Percentiles rank a stretch among this genome's conserved stretches.
These are phyloP conservation scores for Helleia helle DNA, from an alignment of 2,888 invertebrate genomes.

Conservation along the genomic window DNA sequence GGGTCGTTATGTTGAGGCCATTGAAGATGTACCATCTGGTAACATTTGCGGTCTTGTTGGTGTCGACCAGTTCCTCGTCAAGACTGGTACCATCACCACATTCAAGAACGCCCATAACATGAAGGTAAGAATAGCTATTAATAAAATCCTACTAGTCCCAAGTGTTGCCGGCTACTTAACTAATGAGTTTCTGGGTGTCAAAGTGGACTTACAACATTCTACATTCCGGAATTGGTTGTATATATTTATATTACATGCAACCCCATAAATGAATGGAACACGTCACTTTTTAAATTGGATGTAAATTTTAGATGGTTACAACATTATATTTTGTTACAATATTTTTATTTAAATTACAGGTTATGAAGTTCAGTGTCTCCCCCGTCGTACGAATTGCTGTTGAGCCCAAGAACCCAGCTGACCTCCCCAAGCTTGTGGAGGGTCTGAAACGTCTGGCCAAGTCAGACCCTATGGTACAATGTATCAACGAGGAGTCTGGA, in stretches of 20 bases:
- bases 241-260: slow-evolving; percentile 32
- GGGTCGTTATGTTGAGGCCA: slow-evolving; percentile 99
- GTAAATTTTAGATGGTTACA: too few relatives aligned
- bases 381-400: slow-evolving; percentile 99
- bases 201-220: slow-evolving; percentile 40
- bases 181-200: slow-evolving; percentile 66
- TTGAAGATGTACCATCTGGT: slow-evolving; percentile 99
- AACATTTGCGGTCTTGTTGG: slow-evolving; percentile 99
- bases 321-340: too few relatives aligned
- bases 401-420: slow-evolving; percentile 99
- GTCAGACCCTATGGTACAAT: slow-evolving; percentile 99
- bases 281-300: slow-evolving; percentile 1
- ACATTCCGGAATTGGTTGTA: slow-evolving; percentile 34
- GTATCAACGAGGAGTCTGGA: slow-evolving; percentile 99
- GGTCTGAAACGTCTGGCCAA: slow-evolving; percentile 99
- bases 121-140: too few relatives aligned
- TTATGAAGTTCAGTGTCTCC: slow-evolving; percentile 99
- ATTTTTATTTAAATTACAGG: slow-evolving; percentile 76
- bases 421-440: slow-evolving; percentile 99
- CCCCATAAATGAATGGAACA: slow-evolving; percentile 61
- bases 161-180: slow-evolving; percentile 54
- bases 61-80: slow-evolving; percentile 99
- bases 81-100: slow-evolving; percentile 99
- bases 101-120: slow-evolving; percentile 99
- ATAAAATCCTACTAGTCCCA: too few relatives aligned